phyloP scores from a whole-genome alignment of 1,140 invertebrate genomes.

The Ruditapes philippinarum region DNA sequence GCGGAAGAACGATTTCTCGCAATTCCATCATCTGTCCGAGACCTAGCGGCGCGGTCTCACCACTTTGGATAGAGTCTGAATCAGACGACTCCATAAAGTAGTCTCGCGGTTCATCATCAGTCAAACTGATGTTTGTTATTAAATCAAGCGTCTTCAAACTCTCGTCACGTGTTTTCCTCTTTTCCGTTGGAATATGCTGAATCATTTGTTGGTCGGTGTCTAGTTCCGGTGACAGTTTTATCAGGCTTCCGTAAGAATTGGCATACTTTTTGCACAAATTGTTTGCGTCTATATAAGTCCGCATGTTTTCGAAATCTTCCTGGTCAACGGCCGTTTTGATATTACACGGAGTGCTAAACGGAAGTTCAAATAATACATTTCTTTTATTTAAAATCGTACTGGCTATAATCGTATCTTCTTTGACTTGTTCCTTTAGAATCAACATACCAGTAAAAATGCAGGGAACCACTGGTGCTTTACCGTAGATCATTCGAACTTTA shows the following conservation, averaged over 20 bases:
- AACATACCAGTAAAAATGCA: constrained; percentile 83
- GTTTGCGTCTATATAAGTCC: constrained; percentile 75
- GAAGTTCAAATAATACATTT: constrained; percentile 82
- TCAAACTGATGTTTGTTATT: constrained; percentile 81
- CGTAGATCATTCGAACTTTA: constrained; percentile 80
- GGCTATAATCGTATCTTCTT: constrained; percentile 73
- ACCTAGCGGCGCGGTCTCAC: constrained; percentile 55
- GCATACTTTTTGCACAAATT: constrained; percentile 79
- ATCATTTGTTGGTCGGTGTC: constrained; percentile 79
- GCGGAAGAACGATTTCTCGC: constrained; percentile 59
- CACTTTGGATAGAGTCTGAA: constrained; percentile 73
- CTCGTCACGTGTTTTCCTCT: constrained; percentile 71
- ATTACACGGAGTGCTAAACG: constrained; percentile 61
- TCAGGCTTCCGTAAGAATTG: constrained; percentile 73
- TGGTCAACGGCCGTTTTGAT: constrained; percentile 65
- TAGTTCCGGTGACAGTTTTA: constrained; percentile 81
- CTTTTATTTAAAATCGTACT: constrained; percentile 80
- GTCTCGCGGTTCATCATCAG: constrained; percentile 75
- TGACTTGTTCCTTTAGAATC: constrained; percentile 62
- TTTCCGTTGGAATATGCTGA: constrained; percentile 78
- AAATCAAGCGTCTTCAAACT: constrained; percentile 78
- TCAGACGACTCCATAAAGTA: constrained; percentile 76
- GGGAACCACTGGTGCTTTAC: constrained; percentile 80
- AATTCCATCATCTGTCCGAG: constrained; percentile 74
- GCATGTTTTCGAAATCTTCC: constrained; percentile 67